Conservation (phyloP, 2,888 invertebrate species). For the Brassicogethes aeneus region DNA sequence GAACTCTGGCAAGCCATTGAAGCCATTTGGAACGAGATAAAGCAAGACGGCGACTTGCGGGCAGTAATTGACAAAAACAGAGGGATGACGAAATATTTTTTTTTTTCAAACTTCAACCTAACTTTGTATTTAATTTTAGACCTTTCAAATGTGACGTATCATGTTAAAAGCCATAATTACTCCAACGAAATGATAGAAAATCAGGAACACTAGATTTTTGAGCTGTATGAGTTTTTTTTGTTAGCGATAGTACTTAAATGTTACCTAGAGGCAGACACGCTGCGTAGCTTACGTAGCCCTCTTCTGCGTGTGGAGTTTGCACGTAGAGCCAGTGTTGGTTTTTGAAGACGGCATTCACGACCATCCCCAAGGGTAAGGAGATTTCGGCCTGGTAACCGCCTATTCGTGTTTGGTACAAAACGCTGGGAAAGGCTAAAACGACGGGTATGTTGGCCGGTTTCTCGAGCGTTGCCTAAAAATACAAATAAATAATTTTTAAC, state of each 20-base stretch:
- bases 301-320: slow-evolving; percentile 76
- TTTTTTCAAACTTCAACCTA: too few relatives aligned
- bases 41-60: too few relatives aligned
- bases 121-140: too few relatives aligned
- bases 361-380: slow-evolving; percentile 68
- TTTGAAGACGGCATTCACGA: slow-evolving; percentile 80
- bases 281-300: slow-evolving; percentile 71
- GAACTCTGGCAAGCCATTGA: too few relatives aligned
- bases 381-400: slow-evolving; percentile 62
- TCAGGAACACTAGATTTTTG: too few relatives aligned
- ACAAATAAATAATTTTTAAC: slow-evolving; percentile 1
- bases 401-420: slow-evolving; percentile 63
- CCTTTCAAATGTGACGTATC: too few relatives aligned
- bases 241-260: slow-evolving; percentile 4
- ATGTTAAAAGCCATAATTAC: too few relatives aligned
- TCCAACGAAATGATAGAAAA: too few relatives aligned
- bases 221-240: too few relatives aligned
- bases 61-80: too few relatives aligned
- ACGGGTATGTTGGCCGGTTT: slow-evolving; percentile 80
- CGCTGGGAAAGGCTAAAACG: slow-evolving; percentile 65
- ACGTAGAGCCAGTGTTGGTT: slow-evolving; percentile 79
- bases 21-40: too few relatives aligned
- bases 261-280: slow-evolving; percentile 68
- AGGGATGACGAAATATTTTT: too few relatives aligned
- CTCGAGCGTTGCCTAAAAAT: slow-evolving; percentile 59